Evolutionary conservation across 2,888 invertebrate genomes (phyloP), one percentile per base, ranked within the genome.

Genomic region (Glaucopsyche alexis): DNA sequence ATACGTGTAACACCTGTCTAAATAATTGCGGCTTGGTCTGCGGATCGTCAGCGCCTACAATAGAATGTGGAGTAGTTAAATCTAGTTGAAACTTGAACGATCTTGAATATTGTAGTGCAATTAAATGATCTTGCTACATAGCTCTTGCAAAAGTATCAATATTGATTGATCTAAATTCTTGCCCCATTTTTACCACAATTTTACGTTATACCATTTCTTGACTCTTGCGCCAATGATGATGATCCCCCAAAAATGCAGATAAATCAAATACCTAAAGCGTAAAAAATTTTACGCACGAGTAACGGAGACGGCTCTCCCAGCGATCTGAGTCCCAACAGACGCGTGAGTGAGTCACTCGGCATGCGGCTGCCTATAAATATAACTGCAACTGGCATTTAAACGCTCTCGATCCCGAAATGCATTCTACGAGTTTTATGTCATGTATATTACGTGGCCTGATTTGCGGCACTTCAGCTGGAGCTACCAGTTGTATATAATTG

Each of bases 321-420:
- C 7, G 89, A 86, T 87, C 87, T 87, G 60, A 60, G 60, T 60
- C 88, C 89, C 89, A 81, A 84, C 86, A 88, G 89, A 88, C 87
- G 87, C 79, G 82, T 85, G 85, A 83, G 83, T 84, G 84, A 83
- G 83, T 90, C 91, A 90, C 83, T 90, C 90, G 80, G 80, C 78
- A 79, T 77, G 79, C 81, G 87, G 87, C 84, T 85, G 87, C 87
- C 88, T 91, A 91, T 90, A 89, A 91, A 91, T 92, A 92, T 87
- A 77, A 82, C 80, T 85, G 84, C 87, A 85, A 85, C 87, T 92
- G 93, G 91, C 92, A 93, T 93, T 92, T 91, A 84, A 85, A 83
- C 85, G 90, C 81, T 87, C 91, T 82, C 87, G 83, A 85, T 86
- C 86, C 86, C 82, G 80, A 85, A 87, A 82, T 79, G 81, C 81